phyloP scores from a whole-genome alignment of 2,113 vertebrate genomes.

The Salvelinus alpinus region DNA sequence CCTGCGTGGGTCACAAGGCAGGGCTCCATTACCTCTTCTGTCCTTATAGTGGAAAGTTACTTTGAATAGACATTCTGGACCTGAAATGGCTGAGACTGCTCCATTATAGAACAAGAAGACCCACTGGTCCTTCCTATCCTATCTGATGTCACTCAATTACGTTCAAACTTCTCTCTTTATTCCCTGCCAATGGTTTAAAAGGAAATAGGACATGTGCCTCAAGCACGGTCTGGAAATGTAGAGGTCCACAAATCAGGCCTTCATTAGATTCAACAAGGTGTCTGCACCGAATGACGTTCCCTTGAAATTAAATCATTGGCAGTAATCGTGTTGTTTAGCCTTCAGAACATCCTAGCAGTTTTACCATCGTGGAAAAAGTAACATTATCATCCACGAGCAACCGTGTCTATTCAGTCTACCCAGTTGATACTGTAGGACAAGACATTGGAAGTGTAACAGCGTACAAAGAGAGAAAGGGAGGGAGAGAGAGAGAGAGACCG shows the following conservation, averaged over 20 bases:
- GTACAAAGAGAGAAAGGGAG: neutral
- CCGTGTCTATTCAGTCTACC: neutral
- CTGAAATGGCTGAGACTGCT: slow-evolving; percentile 1
- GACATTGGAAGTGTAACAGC: neutral
- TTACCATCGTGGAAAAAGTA: no score
- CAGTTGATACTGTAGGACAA: no score
- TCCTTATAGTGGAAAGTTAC: slow-evolving; percentile 61
- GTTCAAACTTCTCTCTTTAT: neutral
- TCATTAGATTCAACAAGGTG: no score
- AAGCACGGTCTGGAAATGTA: neutral
- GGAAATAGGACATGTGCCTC: neutral
- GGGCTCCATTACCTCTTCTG: slow-evolving; percentile 36
- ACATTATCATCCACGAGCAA: neutral
- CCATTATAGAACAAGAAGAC: neutral
- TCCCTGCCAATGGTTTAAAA: neutral
- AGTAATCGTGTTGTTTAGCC: no score
- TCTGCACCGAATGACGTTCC: no score
- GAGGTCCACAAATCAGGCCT: neutral
- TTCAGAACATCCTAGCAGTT: no score
- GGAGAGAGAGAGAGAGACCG: neutral
- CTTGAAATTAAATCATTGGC: no score
- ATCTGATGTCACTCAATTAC: neutral
- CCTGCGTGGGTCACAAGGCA: slow-evolving; percentile 1
- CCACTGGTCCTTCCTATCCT: neutral
- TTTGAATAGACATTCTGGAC: slow-evolving; percentile 44